Conservation (phyloP, 2,113 vertebrate genomes). For the Ellobius talpinus region DNA sequence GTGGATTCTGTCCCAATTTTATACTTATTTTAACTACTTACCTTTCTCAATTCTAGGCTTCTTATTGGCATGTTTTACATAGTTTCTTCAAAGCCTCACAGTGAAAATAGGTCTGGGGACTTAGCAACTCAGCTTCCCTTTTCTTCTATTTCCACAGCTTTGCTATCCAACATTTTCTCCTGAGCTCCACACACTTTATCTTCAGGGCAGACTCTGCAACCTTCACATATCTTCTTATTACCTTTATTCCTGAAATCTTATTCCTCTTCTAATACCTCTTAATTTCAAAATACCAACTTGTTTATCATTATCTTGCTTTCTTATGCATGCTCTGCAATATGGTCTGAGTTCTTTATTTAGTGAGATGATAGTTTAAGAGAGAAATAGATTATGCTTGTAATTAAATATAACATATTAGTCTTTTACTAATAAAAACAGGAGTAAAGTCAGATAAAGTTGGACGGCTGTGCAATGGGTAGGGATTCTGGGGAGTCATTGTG, state of each 20-base stretch:
- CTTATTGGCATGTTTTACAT: neutral
- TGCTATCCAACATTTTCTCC: neutral
- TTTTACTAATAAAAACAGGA: neutral
- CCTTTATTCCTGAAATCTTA: neutral
- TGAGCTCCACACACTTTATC: rapidly evolving
- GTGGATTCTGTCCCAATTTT: neutral
- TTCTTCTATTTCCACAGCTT: neutral
- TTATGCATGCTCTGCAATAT: neutral
- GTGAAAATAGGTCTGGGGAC: neutral
- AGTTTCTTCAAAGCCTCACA: neutral
- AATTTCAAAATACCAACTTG: neutral
- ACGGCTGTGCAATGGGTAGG: neutral
- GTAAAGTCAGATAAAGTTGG: neutral
- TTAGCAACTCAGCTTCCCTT: rapidly evolving
- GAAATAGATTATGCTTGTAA: neutral
- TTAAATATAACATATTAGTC: neutral
- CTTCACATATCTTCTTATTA: neutral
- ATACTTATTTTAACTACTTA: neutral
- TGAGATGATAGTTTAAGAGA: neutral
- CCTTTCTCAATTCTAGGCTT: neutral
- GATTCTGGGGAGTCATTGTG: rapidly evolving
- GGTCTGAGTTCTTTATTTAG: neutral
- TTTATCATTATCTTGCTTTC: neutral
- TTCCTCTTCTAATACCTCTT: neutral
- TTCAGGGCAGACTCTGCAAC: too few species aligned